Conservation (phyloP, 2,888 invertebrate species). For the Muscina levida region DNA sequence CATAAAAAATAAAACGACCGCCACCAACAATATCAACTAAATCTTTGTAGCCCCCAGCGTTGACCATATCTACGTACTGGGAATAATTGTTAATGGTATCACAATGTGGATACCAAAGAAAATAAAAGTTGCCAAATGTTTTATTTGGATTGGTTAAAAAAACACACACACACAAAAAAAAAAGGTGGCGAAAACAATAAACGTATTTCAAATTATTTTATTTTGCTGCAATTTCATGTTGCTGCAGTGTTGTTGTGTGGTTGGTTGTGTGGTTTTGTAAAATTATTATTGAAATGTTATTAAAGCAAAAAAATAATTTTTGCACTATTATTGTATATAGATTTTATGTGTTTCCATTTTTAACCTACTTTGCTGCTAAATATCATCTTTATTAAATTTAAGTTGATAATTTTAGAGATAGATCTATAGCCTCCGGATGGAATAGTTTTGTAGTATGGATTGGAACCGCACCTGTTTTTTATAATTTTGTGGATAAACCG, state of each 20-base stretch:
- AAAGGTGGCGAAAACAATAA: constrained; percentile 49
- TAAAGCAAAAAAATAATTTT: constrained; percentile 1
- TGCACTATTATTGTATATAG: constrained; percentile 9
- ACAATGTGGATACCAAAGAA: constrained; percentile 46
- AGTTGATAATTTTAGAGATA: constrained; percentile 24
- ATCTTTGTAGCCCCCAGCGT: constrained; percentile 57
- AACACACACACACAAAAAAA: not conserved
- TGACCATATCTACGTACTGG: constrained; percentile 53
- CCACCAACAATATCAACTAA: constrained; percentile 15
- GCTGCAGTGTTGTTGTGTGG: constrained; percentile 37
- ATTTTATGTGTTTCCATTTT: constrained; percentile 50
- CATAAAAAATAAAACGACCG: too few relatives aligned
- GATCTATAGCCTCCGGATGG: constrained; percentile 30
- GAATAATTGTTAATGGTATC: constrained; percentile 29
- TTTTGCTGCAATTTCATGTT: constrained; percentile 46
- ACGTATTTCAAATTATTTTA: constrained; percentile 30
- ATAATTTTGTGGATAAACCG: too few relatives aligned
- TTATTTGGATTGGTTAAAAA: not conserved
- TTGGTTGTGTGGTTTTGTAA: too few relatives aligned
- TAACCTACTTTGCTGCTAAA: constrained; percentile 48
- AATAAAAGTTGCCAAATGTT: constrained; percentile 54
- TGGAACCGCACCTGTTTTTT: constrained; percentile 53
- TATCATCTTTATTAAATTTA: constrained; percentile 46
- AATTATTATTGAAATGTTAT: constrained; percentile 48
- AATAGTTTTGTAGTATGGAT: not conserved